Conservation (phyloP, 2,888 invertebrate species). For the Thelaira solivaga region DNA sequence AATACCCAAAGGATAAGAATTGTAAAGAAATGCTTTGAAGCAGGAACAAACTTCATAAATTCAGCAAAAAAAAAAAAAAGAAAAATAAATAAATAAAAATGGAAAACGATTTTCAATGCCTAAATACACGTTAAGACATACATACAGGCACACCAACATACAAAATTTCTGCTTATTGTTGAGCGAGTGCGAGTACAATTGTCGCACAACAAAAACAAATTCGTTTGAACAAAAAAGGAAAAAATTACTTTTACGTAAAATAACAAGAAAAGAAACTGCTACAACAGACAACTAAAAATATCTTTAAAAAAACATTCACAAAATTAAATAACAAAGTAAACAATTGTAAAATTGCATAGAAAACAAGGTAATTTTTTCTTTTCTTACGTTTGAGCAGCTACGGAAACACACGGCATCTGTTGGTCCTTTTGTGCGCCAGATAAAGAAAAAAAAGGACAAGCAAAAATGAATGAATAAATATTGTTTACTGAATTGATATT, state of each 20-base stretch:
- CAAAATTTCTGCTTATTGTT: conserved; percentile 35
- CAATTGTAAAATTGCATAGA: conserved; percentile 58
- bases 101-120: conserved; percentile 52
- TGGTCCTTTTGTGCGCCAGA: conserved; percentile 50
- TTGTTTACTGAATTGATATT: conserved; percentile 50
- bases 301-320: conserved; percentile 32
- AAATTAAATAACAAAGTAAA: conserved; percentile 52
- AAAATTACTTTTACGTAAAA: conserved; percentile 32
- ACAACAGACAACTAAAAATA: conserved; percentile 21
- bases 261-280: neutral
- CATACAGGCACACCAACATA: too few species aligned
- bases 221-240: conserved; percentile 19
- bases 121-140: too few species aligned
- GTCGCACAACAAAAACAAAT: conserved; percentile 25
- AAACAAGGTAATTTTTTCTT: conserved; percentile 49
- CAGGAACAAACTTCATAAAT: conserved; percentile 48
- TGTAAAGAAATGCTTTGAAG: conserved; percentile 49
- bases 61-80: neutral
- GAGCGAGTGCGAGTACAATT: conserved; percentile 42
- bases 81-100: conserved; percentile 3
- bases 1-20: conserved; percentile 60
- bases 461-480: conserved; percentile 45
- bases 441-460: neutral
- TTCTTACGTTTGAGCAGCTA: conserved; percentile 43
- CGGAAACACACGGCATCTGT: conserved; percentile 53